phyloP scores from a whole-genome alignment of 2,888 invertebrate species.

The Oligia strigilis region DNA sequence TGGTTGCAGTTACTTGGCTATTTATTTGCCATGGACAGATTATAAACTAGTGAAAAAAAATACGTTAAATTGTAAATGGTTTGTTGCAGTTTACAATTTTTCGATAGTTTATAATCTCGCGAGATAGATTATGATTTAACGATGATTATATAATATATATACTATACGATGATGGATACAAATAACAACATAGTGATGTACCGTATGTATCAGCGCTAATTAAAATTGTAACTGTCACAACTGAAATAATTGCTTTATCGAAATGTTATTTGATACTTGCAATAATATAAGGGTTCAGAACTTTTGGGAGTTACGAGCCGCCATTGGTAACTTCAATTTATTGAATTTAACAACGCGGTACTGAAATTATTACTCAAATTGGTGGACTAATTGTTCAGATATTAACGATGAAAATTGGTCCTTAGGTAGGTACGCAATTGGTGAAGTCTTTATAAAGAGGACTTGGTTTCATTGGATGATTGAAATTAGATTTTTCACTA shows the following conservation, averaged over 20 bases:
- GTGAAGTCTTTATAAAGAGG: background rate
- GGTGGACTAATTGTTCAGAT: constrained; percentile 7
- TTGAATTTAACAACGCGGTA: constrained; percentile 44
- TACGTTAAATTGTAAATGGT: no score
- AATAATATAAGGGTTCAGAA: constrained; percentile 20
- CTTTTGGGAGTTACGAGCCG: constrained; percentile 17
- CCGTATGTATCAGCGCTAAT: background rate
- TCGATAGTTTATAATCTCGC: no score
- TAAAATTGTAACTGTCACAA: constrained; percentile 14
- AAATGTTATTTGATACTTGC: constrained; percentile 40
- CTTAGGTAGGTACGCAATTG: background rate
- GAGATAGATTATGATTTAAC: no score
- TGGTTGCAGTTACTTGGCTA: no score
- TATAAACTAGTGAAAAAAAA: no score
- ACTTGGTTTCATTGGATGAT: background rate
- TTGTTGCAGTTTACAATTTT: no score
- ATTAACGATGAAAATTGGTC: constrained; percentile 1
- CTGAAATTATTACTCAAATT: constrained; percentile 38
- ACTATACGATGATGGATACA: background rate
- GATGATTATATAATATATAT: no score
- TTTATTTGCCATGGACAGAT: no score
- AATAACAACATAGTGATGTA: background rate
- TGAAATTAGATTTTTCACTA: background rate
- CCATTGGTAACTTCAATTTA: constrained; percentile 42
- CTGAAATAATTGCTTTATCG: constrained; percentile 32